A percentile compares a stretch with the other conserved stretches of the same genome.
phyloP scores from a whole-genome alignment of 1,140 invertebrate genomes.

The Lethrus apterus region DNA sequence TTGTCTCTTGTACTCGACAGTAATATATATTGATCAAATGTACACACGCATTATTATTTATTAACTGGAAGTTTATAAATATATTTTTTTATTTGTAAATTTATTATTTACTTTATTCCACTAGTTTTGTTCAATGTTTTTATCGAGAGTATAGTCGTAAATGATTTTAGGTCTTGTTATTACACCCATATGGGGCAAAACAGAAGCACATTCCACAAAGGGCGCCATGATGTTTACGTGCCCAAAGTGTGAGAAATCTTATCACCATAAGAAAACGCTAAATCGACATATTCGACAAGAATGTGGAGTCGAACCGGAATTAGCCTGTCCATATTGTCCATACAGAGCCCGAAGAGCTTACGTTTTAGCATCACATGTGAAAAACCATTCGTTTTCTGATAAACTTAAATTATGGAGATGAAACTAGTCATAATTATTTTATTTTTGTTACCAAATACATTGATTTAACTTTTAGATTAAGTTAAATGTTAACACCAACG shows the following conservation, averaged over 20 bases:
- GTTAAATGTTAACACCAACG: no score
- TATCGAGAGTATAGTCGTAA: neutral
- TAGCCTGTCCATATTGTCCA: conserved; percentile 44
- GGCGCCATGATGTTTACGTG: conserved; percentile 33
- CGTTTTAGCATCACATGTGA: conserved; percentile 32
- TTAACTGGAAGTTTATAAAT: no score
- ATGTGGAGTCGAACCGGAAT: conserved; percentile 50
- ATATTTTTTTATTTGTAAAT: no score
- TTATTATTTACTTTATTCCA: no score
- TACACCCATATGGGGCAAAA: conserved; percentile 6
- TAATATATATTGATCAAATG: no score
- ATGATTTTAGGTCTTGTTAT: conserved; percentile 6
- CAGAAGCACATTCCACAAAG: neutral
- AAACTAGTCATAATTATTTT: no score
- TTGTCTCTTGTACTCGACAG: no score
- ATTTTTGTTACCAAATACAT: no score
- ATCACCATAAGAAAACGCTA: conserved; percentile 48
- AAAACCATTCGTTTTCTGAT: no score
- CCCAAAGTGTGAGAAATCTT: conserved; percentile 49
- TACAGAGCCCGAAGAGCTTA: conserved; percentile 34
- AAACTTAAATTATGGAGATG: no score
- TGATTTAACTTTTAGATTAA: no score
- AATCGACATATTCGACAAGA: conserved; percentile 49
- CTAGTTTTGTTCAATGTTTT: neutral
- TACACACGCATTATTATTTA: no score